Conservation (phyloP, 2,113 vertebrate genomes). For the Pogonocichla stellata region DNA sequence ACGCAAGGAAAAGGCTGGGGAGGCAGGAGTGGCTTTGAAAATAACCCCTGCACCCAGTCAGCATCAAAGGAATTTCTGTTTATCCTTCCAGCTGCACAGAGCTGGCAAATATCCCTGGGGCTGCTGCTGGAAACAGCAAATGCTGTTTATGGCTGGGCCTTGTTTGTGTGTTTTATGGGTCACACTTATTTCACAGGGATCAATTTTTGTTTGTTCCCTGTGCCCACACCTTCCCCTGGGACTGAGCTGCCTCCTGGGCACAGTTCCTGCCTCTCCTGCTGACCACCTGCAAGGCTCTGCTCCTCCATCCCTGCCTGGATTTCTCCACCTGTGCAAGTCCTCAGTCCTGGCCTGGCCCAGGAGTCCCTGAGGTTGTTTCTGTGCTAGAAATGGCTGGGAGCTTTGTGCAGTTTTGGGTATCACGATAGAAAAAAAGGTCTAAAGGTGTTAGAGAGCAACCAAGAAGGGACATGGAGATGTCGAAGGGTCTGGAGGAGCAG, state of each 20-base stretch:
- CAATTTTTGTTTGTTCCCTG: neutral
- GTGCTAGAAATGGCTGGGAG: neutral
- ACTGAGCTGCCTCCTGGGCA: neutral
- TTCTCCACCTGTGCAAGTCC: neutral
- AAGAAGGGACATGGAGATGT: neutral
- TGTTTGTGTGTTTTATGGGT: constrained; percentile 26
- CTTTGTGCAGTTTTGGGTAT: neutral
- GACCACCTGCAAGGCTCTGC: neutral
- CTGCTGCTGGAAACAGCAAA: constrained; percentile 1
- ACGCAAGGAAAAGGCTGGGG: neutral
- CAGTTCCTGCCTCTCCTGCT: neutral
- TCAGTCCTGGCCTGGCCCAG: neutral
- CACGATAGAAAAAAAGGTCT: fast-evolving
- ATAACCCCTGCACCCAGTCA: neutral
- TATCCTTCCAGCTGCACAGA: constrained; percentile 9
- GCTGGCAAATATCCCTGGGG: constrained; percentile 3
- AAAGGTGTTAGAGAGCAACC: neutral
- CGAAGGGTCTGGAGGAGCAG: neutral
- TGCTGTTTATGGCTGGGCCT: neutral
- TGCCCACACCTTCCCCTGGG: neutral
- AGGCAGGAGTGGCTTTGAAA: neutral
- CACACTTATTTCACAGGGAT: neutral
- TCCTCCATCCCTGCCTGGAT: fast-evolving
- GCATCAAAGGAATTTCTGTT: constrained; percentile 15
- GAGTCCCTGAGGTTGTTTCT: too few relatives aligned